Base-by-base conservation (phyloP, 2,797 vertebrate genomes). In the Spheniscus humboldti region DNA sequence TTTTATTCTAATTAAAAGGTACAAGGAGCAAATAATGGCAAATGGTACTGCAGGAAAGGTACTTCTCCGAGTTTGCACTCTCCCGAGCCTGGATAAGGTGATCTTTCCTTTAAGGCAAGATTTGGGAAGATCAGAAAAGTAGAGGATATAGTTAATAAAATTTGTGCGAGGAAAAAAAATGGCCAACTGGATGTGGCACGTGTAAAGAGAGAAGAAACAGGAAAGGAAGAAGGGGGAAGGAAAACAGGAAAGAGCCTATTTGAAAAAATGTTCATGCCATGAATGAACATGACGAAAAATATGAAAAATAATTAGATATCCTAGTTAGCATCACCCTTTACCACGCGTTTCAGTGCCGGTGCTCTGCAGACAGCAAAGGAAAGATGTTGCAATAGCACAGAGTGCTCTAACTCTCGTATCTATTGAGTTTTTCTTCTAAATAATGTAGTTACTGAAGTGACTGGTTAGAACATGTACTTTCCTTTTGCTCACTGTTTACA, bases 81-180 rank as follows among this genome's bases (percentile, higher is more conserved):
- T 76, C 24, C 25, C 3, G 7, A 86, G 48, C 24, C 22, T 56
- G 41, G 47, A 22, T 52, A 39, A 52, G 33, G 47, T 62, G 86
- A 39, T 35, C 53, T 52, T 71, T 45, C 74, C 78, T 71, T 47
- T 33, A 90, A 95, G 79, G 55, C 6, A 92, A 78, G 35, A 68
- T 39, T 56, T 6, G 48, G 22, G 28, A 76, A 97, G 96, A 96
- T 79, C 45, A 48, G 52, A 94, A 95, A 95, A 97, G 75, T 33
- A 88, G 37, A 87, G 53, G 83, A 93, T 85, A 94, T 53, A 57
- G 91, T 95, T 96, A 97, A 97, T 91, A 97, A 98, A 96, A 94
- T 92, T 15, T 30, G 17, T n/a, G 45, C 30, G 76, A 76, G 80
- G 93, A 4, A 7, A 47, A 47, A 71, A 81, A 66, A 13, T 2